phyloP scores from a whole-genome alignment of 2,797 vertebrate genomes.

The Sebastes iracundus region DNA sequence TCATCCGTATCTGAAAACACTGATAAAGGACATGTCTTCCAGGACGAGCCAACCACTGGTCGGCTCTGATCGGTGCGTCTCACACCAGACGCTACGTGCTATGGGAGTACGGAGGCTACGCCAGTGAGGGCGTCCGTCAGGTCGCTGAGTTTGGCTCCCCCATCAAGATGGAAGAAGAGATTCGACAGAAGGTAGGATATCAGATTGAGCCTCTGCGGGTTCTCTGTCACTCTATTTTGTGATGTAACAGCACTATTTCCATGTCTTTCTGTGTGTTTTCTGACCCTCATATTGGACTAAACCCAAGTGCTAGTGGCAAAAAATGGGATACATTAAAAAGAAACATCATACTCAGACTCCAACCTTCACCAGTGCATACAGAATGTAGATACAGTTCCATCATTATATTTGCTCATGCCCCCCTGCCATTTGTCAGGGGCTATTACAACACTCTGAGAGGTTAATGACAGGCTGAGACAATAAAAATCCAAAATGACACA shows the following conservation, averaged over 20 bases:
- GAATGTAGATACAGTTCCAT: neutral
- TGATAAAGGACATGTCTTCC: neutral
- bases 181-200: constrained; percentile 91
- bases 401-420: neutral
- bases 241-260: neutral
- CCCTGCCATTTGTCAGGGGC: constrained; percentile 11
- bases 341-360: neutral
- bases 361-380: neutral
- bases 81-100: constrained; percentile 92
- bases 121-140: constrained; percentile 95
- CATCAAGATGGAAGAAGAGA: constrained; percentile 98
- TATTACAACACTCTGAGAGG: constrained; percentile 46
- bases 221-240: neutral
- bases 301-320: neutral
- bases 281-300: neutral
- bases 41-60: constrained; percentile 98
- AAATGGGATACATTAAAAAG: neutral
- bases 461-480: constrained; percentile 62
- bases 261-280: neutral
- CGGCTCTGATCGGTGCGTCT: constrained; percentile 95
- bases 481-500: neutral
- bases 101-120: constrained; percentile 97
- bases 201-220: neutral
- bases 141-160: constrained; percentile 96
- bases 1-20: neutral